phyloP scores from a whole-genome alignment of 2,113 vertebrate species.

The Sturnira hondurensis region DNA sequence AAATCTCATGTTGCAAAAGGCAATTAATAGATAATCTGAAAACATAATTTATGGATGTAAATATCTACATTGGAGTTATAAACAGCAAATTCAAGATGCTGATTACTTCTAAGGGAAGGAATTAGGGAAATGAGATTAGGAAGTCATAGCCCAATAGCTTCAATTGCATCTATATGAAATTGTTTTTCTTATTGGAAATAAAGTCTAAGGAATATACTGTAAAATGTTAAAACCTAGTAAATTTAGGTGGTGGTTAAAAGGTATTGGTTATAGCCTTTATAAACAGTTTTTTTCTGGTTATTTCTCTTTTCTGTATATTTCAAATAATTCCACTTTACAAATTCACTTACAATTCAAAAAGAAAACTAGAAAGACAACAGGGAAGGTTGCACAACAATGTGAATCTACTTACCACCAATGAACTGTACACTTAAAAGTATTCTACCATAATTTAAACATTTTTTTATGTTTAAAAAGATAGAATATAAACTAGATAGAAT shows the following conservation, averaged over 20 bases:
- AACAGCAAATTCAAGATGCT: not conserved
- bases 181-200: not conserved
- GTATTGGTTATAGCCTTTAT: not conserved
- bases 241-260: not conserved
- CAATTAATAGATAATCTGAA: not conserved
- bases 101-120: not conserved
- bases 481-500: not conserved
- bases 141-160: not conserved
- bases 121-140: not conserved
- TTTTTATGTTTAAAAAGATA: too few species aligned
- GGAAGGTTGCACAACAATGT: not conserved
- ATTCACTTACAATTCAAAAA: not conserved
- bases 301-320: not conserved
- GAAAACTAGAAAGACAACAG: not conserved
- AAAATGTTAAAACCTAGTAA: not conserved
- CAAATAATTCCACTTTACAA: not conserved
- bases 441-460: not conserved
- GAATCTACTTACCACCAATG: not conserved
- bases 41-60: not conserved
- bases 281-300: not conserved
- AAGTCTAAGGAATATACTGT: not conserved
- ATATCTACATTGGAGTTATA: not conserved
- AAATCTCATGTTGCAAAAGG: not conserved
- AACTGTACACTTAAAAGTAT: not conserved
- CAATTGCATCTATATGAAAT: not conserved